A percentile compares a stretch with the other conserved stretches of the same genome.
These are phyloP conservation scores for Stictonetta naevosa DNA, from an alignment of 2,113 vertebrate genomes.

Conservation along the genomic window DNA sequence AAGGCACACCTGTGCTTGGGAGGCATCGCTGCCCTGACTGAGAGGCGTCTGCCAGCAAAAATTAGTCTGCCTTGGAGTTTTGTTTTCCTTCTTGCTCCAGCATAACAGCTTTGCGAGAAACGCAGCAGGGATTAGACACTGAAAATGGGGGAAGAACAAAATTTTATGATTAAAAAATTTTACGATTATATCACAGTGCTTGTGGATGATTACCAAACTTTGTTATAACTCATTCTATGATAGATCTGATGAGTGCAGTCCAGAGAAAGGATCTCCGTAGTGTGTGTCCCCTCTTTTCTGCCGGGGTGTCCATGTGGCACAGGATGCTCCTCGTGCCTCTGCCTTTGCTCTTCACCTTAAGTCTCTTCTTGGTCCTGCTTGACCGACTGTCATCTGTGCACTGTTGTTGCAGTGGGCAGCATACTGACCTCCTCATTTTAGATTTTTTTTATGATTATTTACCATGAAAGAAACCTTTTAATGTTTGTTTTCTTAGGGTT, in stretches of 20 bases:
- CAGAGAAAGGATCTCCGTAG: too few species aligned
- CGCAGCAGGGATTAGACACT: background rate
- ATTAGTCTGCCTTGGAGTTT: background rate
- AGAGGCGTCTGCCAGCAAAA: background rate
- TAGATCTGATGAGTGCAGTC: too few species aligned
- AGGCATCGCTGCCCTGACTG: accelerated
- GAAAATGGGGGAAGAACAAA: background rate
- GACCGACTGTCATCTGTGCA: too few species aligned
- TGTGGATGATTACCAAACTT: background rate
- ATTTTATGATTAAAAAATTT: background rate
- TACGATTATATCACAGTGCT: background rate
- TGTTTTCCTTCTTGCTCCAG: background rate
- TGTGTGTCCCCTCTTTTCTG: background rate
- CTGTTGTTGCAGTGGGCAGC: background rate
- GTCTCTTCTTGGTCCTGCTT: background rate
- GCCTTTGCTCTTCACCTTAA: background rate
- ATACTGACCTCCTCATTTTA: background rate
- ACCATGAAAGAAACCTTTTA: slow-evolving; percentile 4
- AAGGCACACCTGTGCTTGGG: background rate
- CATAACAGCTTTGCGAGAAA: background rate
- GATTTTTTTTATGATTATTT: background rate
- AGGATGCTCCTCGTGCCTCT: background rate
- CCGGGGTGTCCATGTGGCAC: accelerated
- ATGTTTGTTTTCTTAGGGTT: slow-evolving; percentile 19
- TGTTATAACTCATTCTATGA: background rate